A percentile compares a stretch with the other conserved stretches of the same genome.
These are phyloP conservation scores for Brachyptera putata DNA, from an alignment of 2,888 invertebrate species.

Conservation along the genomic window DNA sequence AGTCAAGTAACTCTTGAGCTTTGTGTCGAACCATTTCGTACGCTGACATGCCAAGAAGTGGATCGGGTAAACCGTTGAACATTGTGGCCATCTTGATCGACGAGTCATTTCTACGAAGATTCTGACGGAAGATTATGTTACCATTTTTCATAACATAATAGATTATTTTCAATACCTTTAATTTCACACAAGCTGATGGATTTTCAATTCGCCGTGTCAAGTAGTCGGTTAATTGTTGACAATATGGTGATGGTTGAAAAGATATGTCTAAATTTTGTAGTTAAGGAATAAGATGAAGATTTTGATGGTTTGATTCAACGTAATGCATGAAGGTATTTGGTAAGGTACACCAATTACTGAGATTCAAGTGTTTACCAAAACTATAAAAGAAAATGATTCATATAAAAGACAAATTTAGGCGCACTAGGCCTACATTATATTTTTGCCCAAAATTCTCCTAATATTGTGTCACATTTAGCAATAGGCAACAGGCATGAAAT, in stretches of 20 bases:
- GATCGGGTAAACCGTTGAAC: conserved; percentile 27
- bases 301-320: not conserved
- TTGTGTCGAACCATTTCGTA: conserved; percentile 27
- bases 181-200: conserved; percentile 30
- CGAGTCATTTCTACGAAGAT: conserved; percentile 31
- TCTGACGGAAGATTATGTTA: conserved; percentile 25
- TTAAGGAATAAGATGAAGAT: not conserved
- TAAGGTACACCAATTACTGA: too few relatives aligned
- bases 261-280: conserved; percentile 20
- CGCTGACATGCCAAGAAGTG: conserved; percentile 24
- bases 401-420: too few relatives aligned
- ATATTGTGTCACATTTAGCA: too few relatives aligned
- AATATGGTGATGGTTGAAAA: conserved; percentile 24
- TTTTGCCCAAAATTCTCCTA: too few relatives aligned
- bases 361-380: too few relatives aligned
- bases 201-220: conserved; percentile 31
- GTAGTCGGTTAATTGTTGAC: conserved; percentile 32
- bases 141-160: conserved; percentile 30
- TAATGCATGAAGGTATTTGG: too few relatives aligned
- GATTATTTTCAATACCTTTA: conserved; percentile 34
- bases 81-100: conserved; percentile 31
- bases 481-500: too few relatives aligned
- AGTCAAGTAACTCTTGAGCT: conserved; percentile 30
- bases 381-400: too few relatives aligned
- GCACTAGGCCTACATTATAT: too few relatives aligned